Base-by-base conservation (phyloP, 1,140 invertebrate genomes). In the Drosophila athabasca region DNA sequence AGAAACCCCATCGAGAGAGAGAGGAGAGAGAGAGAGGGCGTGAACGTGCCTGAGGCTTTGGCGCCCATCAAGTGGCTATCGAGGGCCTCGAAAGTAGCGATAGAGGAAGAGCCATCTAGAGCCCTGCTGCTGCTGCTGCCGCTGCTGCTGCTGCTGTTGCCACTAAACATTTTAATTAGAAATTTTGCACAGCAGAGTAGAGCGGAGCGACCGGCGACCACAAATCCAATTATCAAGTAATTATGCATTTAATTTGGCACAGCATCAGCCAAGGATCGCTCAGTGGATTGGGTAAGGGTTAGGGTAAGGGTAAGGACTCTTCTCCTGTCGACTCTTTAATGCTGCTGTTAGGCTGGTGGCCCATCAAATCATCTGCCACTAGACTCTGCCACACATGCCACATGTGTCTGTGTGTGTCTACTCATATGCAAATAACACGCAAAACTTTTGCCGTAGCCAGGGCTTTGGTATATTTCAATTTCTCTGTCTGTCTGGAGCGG, bases 181-280 rank as follows among this genome's bases (percentile, higher is more conserved):
- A 85, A 85, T 85, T 74, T 87, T 59, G 60, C 74, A 70, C 81
- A 72, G 55, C 75, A 39, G 35, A 39, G 35, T 39, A 13, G 74
- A 87, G 82, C 81, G 78, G 78, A 87, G 83, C 69, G 29, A 3
- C 35, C 35, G 11, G 35, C 82, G 78, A 82, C 82, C 82, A 55
- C 82, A 85, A 85, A 85, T 85, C 82, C 82, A 85, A 85, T 85
- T 85, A 85, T 81, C 82, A 87, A 85, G 82, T 85, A 85, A 85
- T 85, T 85, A 85, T 85, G 82, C 82, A 85, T 85, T 85, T 85
- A 87, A 85, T 85, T 85, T 85, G 65, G 55, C 68, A 85, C 82
- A 59, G 35, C 43, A 29, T 26, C 17, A 35, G 35, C 35, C 11
- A 39, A 39, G 35, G 35, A 13, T 39, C 11, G 35, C 35, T 39